phyloP scores from a whole-genome alignment of 2,888 invertebrate species.

The Megaustenia siamemsis region DNA sequence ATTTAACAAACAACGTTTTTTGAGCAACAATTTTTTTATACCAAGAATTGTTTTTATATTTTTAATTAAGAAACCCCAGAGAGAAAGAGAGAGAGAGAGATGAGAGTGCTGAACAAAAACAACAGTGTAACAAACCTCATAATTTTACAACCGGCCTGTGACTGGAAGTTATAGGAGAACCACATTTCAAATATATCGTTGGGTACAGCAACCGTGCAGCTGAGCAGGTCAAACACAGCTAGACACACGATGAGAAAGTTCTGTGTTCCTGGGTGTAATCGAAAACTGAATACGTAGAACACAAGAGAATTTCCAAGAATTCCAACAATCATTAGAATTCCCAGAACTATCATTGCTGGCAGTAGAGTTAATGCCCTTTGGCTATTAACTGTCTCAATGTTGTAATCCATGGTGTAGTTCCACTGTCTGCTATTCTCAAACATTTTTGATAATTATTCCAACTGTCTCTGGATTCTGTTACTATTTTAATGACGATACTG shows the following conservation, averaged over 20 bases:
- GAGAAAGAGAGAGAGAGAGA: too few species aligned
- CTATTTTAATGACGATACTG: too few species aligned
- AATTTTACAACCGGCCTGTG: slow-evolving; percentile 63
- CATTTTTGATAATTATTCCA: too few species aligned
- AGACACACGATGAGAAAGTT: slow-evolving; percentile 66
- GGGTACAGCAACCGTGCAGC: slow-evolving; percentile 67
- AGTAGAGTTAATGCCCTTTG: slow-evolving; percentile 49
- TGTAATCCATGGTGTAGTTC: slow-evolving; percentile 3
- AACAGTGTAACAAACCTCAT: slow-evolving; percentile 59
- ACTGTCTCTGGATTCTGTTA: too few species aligned
- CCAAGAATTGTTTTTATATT: too few species aligned
- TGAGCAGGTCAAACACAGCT: slow-evolving; percentile 65
- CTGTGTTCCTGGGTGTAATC: slow-evolving; percentile 62
- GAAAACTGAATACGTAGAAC: slow-evolving; percentile 63
- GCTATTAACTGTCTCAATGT: slow-evolving; percentile 54
- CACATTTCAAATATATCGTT: slow-evolving; percentile 69
- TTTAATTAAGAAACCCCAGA: too few species aligned
- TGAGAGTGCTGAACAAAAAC: background rate
- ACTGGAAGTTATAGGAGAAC: slow-evolving; percentile 64
- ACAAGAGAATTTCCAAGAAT: slow-evolving; percentile 67
- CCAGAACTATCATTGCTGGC: slow-evolving; percentile 56
- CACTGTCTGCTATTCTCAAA: too few species aligned
- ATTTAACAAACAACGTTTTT: too few species aligned
- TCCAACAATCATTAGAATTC: slow-evolving; percentile 63
- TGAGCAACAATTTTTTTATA: too few species aligned